Evolutionary conservation across 1,140 invertebrate species (phyloP).

Genomic region (Coptotermes formosanus): DNA sequence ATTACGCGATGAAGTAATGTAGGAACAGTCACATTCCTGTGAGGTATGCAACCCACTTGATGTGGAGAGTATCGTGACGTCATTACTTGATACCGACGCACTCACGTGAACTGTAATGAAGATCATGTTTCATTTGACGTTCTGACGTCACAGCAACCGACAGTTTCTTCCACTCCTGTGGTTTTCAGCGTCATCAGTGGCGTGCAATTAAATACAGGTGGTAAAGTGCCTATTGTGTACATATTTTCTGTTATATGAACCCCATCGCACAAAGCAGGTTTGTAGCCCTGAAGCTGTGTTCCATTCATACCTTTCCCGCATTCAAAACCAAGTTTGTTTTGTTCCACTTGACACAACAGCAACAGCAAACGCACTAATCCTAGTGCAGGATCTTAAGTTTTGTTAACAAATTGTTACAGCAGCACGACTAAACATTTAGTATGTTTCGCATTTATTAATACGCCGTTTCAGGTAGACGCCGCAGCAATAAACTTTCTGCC

Average conservation of each 20-base stretch:
- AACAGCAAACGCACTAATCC: too few species aligned
- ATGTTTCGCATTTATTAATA: too few species aligned
- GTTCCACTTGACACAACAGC: too few species aligned
- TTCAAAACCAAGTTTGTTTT: too few species aligned
- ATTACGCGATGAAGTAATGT: background rate
- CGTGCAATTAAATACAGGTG: background rate
- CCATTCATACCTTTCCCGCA: background rate
- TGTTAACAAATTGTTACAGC: too few species aligned
- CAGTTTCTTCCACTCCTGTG: too few species aligned
- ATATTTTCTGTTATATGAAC: background rate
- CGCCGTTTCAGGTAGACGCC: too few species aligned
- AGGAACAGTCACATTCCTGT: background rate
- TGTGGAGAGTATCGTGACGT: background rate
- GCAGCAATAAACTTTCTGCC: too few species aligned
- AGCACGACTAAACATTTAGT: too few species aligned
- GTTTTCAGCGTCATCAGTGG: too few species aligned
- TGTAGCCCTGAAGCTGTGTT: background rate
- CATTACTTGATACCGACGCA: background rate
- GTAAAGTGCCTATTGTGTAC: background rate
- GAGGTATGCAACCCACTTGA: background rate
- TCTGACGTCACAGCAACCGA: background rate
- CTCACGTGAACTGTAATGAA: background rate
- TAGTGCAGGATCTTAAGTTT: too few species aligned
- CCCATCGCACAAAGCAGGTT: background rate
- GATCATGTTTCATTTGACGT: background rate